Evolutionary conservation across 2,888 invertebrate genomes (phyloP), one percentile per base, ranked within the genome.

Genomic region (Entomobrya multifasciata): DNA sequence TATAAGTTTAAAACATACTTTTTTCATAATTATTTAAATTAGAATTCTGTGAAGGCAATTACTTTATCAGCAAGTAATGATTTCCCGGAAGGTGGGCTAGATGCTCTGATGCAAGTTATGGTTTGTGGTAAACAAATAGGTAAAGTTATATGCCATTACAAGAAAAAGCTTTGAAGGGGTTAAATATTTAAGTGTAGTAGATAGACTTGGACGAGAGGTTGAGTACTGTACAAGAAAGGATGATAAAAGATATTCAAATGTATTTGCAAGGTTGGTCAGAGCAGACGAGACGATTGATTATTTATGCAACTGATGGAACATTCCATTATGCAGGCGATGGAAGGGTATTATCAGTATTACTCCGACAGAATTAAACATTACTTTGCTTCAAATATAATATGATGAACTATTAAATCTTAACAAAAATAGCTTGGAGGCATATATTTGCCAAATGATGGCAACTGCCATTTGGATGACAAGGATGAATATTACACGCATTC

Each of bases 261-360:
- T n/a, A n/a, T n/a, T n/a, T n/a, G n/a, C n/a, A n/a, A 88, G 88
- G 87, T 13, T 88, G 89, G 89, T 52, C 67, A 0, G 25, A 77
- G 1, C 62, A 80, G 36, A 78, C 86, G 11, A 60, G 89, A 44
- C 72, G 79, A 22, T 27, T 90, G 8, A 60, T 89, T 15, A 76
- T 89, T 13, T 84, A 84, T 65, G 99, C 99, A 13, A 99, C 99
- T 0, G 99, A 99, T 93, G 99, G 99, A 20, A 97, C 98, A 15
- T 99, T 99, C 93, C 99, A 99, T 93, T 98, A 97, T 93, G 99
- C 99, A 87, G 99, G 99, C 13, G 99, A 99, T 93, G 99, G 99
- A 92, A 98, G 99, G 94, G 97, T 97, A 94, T 41, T 36, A 8
- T n/a, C 5, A n/a, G n/a, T n/a, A n/a, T n/a, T n/a, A n/a, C n/a